These are phyloP conservation scores for Aviceda subcristata DNA, from an alignment of 2,113 vertebrate species.

Conservation along the genomic window DNA sequence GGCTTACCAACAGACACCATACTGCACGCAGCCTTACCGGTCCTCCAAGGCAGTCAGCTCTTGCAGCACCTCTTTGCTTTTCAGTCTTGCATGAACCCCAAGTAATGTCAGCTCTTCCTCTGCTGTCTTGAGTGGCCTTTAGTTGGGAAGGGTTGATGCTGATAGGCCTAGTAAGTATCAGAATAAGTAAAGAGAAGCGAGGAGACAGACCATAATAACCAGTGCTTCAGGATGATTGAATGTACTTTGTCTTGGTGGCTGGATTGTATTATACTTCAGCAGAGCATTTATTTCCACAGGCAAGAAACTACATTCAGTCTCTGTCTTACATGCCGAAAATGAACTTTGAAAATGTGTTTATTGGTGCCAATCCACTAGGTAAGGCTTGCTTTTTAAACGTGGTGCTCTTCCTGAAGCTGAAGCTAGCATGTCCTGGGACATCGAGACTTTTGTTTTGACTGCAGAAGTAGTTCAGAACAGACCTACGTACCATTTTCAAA, in stretches of 20 bases:
- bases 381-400: slow-evolving; percentile 17
- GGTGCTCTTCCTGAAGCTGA: not conserved
- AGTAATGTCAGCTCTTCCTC: not conserved
- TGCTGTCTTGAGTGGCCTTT: not conserved
- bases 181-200: not conserved
- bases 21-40: not conserved
- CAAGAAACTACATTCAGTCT: slow-evolving; percentile 97
- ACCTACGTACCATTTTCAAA: accelerated
- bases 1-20: not conserved
- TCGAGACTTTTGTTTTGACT: not conserved
- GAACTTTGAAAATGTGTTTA: slow-evolving; percentile 96
- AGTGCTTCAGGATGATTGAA: not conserved
- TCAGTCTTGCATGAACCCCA: not conserved
- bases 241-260: not conserved
- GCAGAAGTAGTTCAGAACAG: not conserved
- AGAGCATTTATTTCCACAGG: slow-evolving; percentile 76
- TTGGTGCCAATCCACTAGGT: slow-evolving; percentile 97
- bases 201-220: not conserved
- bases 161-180: not conserved
- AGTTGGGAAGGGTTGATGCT: not conserved
- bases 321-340: slow-evolving; percentile 95
- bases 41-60: not conserved
- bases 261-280: not conserved
- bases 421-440: not conserved
- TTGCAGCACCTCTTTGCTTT: not conserved